A percentile compares a stretch with the other conserved stretches of the same genome.
phyloP scores from a whole-genome alignment of 1,140 invertebrate species.

The Aplysia californica region DNA sequence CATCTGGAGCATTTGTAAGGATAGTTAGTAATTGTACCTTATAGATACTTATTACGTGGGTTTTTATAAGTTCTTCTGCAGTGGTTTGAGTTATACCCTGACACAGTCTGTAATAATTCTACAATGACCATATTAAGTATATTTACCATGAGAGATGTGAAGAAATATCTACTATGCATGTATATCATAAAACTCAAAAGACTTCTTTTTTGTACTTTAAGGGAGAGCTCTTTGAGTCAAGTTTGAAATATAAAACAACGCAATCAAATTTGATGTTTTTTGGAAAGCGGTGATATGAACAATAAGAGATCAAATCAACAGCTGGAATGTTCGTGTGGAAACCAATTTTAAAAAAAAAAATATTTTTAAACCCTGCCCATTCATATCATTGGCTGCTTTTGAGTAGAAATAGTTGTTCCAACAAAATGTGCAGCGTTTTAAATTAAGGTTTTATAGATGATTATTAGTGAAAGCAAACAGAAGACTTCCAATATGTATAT shows the following conservation, averaged over 20 bases:
- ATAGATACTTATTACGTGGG: background rate
- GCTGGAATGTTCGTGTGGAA: too few relatives aligned
- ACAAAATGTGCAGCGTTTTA: too few relatives aligned
- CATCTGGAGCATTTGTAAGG: slow-evolving; percentile 68
- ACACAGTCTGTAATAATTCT: background rate
- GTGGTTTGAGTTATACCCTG: background rate
- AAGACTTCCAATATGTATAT: background rate
- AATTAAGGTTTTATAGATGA: background rate
- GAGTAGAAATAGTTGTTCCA: background rate
- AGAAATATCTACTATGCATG: background rate
- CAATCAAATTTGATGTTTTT: too few relatives aligned
- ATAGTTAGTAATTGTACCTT: background rate
- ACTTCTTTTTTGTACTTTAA: too few relatives aligned
- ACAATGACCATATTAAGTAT: background rate
- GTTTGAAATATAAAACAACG: too few relatives aligned
- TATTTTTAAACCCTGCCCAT: too few relatives aligned
- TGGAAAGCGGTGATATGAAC: too few relatives aligned
- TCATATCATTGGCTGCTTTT: too few relatives aligned
- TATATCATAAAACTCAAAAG: background rate
- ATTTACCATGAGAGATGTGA: background rate
- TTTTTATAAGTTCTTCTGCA: background rate
- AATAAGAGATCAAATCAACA: too few relatives aligned
- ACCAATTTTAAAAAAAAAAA: too few relatives aligned
- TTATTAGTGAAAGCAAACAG: background rate
- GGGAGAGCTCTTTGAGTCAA: too few relatives aligned